phyloP scores from a whole-genome alignment of 2,888 invertebrate species.

The Cephonodes hylas region DNA sequence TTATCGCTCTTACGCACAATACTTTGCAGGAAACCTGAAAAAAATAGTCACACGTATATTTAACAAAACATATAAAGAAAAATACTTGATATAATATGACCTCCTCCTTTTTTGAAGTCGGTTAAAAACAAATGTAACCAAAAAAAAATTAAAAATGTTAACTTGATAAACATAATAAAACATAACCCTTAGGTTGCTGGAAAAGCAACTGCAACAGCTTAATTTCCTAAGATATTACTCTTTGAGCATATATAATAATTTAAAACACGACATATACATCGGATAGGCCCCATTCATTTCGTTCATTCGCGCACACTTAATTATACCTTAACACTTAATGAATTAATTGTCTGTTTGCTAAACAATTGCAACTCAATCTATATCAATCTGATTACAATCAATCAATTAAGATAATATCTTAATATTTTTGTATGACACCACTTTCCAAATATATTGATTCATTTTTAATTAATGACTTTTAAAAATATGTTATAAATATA shows the following conservation, averaged over 20 bases:
- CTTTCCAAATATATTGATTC: too few species aligned
- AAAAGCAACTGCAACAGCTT: background rate
- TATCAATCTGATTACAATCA: background rate
- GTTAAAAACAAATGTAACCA: background rate
- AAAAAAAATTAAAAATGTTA: background rate
- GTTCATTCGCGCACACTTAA: conserved; percentile 21
- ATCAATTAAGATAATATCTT: background rate
- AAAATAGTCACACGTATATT: background rate
- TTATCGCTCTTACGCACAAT: conserved; percentile 42
- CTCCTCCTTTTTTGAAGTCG: too few species aligned
- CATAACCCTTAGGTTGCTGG: background rate
- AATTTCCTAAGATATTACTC: background rate
- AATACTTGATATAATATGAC: background rate
- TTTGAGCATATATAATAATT: background rate
- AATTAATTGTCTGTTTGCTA: background rate
- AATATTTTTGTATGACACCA: background rate
- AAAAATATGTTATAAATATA: too few species aligned
- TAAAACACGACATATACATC: background rate
- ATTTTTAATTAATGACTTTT: too few species aligned
- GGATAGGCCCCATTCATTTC: conserved; percentile 24
- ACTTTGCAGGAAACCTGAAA: too few species aligned
- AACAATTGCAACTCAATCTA: background rate
- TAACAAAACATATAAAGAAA: background rate
- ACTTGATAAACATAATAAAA: background rate
- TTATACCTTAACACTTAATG: conserved; percentile 12